These are phyloP conservation scores for Chrysochloris asiatica DNA, from an alignment of 2,113 vertebrate genomes.

Conservation along the genomic window DNA sequence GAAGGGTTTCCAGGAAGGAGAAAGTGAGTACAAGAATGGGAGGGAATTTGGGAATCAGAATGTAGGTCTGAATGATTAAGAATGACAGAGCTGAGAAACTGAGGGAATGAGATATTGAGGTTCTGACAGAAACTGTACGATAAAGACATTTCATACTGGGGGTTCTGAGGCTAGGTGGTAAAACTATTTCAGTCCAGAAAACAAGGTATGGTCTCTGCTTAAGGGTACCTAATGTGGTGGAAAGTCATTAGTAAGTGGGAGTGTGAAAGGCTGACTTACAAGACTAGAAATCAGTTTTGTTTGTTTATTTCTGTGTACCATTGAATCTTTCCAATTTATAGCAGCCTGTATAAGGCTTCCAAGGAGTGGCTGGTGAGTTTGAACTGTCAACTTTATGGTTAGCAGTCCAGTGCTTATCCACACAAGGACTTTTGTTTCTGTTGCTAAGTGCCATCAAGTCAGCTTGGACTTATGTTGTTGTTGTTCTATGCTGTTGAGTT, in stretches of 20 bases:
- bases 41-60: slow-evolving; percentile 15
- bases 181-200: slow-evolving; percentile 39
- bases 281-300: slow-evolving; percentile 19
- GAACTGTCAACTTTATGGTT: too few relatives aligned
- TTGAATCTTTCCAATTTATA: too few relatives aligned
- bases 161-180: neutral
- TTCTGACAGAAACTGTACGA: neutral
- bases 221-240: neutral
- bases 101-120: neutral
- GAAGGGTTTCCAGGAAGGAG: neutral
- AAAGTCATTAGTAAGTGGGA: slow-evolving; percentile 31
- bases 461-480: too few relatives aligned
- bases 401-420: too few relatives aligned
- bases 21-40: neutral
- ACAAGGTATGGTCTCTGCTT: slow-evolving; percentile 28
- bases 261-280: neutral
- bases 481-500: too few relatives aligned
- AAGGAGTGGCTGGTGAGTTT: too few relatives aligned
- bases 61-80: neutral
- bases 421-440: too few relatives aligned
- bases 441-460: too few relatives aligned
- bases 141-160: neutral
- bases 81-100: neutral
- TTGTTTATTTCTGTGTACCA: too few relatives aligned
- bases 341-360: too few relatives aligned